A percentile compares a stretch with the other conserved stretches of the same genome.
Conservation (phyloP, 2,113 vertebrate species). For the Odocoileus hemionus region DNA sequence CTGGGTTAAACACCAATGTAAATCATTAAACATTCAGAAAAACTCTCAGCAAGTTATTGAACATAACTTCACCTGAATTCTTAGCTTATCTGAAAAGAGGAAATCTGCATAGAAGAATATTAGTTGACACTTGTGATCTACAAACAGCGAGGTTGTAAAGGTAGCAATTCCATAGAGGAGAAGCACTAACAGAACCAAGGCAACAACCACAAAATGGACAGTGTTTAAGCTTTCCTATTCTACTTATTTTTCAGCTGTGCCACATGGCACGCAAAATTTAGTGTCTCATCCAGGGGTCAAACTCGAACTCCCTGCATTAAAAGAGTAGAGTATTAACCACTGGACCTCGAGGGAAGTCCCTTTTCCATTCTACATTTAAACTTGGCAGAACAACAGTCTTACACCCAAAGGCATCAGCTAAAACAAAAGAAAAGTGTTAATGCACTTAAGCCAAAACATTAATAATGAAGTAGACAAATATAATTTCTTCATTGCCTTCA, state of each 20-base stretch:
- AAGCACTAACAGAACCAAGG: neutral
- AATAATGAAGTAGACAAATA: neutral
- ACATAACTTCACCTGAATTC: neutral
- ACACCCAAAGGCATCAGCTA: neutral
- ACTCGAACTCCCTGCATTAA: neutral
- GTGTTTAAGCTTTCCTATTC: neutral
- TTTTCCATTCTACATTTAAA: constrained; percentile 20
- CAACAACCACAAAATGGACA: neutral
- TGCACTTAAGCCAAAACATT: neutral
- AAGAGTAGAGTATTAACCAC: neutral
- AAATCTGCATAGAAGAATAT: constrained; percentile 45
- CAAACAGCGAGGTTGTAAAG: constrained; percentile 5
- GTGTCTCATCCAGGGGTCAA: neutral
- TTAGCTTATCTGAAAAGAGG: neutral
- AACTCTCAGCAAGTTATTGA: neutral
- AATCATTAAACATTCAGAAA: neutral
- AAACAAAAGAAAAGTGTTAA: neutral
- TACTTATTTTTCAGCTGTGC: neutral
- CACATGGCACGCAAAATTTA: neutral
- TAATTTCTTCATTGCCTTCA: neutral
- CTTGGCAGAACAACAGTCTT: neutral
- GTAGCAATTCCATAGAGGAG: neutral
- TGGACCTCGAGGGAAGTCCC: neutral
- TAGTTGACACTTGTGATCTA: constrained; percentile 25
- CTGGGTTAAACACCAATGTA: neutral